A percentile compares a stretch with the other conserved stretches of the same genome.
These are phyloP conservation scores for Drosophila percnosoma DNA, from an alignment of 2,888 invertebrate genomes.

Conservation along the genomic window DNA sequence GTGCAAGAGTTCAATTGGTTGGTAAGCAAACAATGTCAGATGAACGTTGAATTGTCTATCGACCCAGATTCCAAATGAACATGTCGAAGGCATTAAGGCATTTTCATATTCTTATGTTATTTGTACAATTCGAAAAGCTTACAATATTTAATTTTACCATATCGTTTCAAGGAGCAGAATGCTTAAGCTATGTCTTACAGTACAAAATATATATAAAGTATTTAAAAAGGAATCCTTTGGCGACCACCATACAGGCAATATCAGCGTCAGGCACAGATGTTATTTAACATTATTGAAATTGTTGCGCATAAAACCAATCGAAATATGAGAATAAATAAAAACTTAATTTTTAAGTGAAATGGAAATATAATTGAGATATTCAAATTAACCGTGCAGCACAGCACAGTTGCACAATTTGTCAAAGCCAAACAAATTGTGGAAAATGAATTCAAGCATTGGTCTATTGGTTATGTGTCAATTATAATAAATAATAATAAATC, in stretches of 20 bases:
- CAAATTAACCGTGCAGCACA: neutral
- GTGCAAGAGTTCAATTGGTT: conserved; percentile 10
- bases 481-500: neutral
- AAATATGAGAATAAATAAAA: neutral
- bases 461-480: neutral
- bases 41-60: conserved; percentile 15
- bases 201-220: neutral
- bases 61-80: conserved; percentile 8
- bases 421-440: neutral
- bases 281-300: neutral
- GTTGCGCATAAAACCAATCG: neutral
- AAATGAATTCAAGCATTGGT: neutral
- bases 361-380: neutral
- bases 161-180: neutral
- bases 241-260: too few species aligned
- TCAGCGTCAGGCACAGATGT: neutral
- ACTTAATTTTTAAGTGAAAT: neutral
- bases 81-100: neutral
- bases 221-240: too few species aligned
- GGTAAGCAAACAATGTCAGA: conserved; percentile 17
- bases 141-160: neutral
- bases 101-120: neutral
- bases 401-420: neutral
- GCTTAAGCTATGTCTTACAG: neutral
- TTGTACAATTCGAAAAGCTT: neutral